Base-by-base conservation (phyloP, 2,113 vertebrate species). In the Mustela nigripes region DNA sequence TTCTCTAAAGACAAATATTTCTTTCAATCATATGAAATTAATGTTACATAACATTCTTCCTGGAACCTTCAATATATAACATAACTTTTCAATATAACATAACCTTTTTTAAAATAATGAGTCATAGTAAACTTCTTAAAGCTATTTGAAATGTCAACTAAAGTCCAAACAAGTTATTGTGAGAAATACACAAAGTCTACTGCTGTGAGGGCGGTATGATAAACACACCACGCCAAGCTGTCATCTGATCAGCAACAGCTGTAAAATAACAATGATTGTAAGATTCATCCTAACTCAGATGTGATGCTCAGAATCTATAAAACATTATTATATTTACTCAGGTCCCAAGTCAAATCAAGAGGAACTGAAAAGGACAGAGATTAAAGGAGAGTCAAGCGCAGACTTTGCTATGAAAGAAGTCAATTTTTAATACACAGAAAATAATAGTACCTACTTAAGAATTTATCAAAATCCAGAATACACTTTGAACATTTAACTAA, bases 1-100 rank as follows among this genome's bases (percentile, higher is more conserved):
- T 84, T 87, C 15, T 89, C 28, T 89, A 82, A 89, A 91, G 39
- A 90, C 11, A 92, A 89, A 60, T 28, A 78, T 53, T 79, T 82
- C 36, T n/a, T 87, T 60, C 15, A n/a, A 71, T 2, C 8, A 84
- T 39, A 36, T 42, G 14, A 81, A 93, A 71, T 31, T n/a, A 65
- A 50, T 56, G 0, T 39, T 21, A 39, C 53, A 39, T 2, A 33
- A 2, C 15, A n/a, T 3, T 86, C 28, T 78, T 94, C n/a, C 39
- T 53, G 39, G 79, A 82, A 24, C 10, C 42, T 78, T 96, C 33
- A 48, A 6, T 56, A 48, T 26, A 62, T 3, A 60, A 65, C 96
- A 53, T 82, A 62, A 89, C 4, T 7, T 56, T 78, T 96, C 33
- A 48, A 8, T 56, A 39, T 22, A 56, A 60, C 95, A 53, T 82